These are phyloP conservation scores for Bombus haemorrhoidalis DNA, from an alignment of 1,140 invertebrate genomes.

Conservation along the genomic window DNA sequence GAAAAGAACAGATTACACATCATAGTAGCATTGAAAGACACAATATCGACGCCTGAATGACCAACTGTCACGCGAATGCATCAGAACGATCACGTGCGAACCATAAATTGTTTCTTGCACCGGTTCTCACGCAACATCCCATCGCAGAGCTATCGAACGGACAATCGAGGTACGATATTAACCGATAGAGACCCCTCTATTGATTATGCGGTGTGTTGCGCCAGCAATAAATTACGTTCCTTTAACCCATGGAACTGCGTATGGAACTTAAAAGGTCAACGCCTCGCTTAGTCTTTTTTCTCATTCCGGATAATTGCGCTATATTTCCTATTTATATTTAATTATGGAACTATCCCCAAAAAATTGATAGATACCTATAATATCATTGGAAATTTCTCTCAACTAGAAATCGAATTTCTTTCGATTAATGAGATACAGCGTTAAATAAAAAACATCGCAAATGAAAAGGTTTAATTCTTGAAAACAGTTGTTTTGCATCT, in stretches of 20 bases:
- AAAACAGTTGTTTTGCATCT: no score
- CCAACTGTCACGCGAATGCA: constrained; percentile 41
- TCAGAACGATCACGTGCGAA: constrained; percentile 31
- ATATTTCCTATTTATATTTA: not conserved
- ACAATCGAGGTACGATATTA: constrained; percentile 13
- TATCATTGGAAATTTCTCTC: no score
- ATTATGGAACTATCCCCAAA: no score
- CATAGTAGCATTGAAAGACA: not conserved
- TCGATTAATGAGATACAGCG: no score
- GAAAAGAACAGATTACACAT: not conserved
- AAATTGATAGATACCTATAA: no score
- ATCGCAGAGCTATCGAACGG: not conserved
- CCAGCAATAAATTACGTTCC: constrained; percentile 40
- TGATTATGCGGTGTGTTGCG: constrained; percentile 25
- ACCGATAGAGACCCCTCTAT: constrained; percentile 16
- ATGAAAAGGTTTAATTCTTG: no score
- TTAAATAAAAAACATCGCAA: no score
- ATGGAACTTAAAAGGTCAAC: not conserved
- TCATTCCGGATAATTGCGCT: not conserved
- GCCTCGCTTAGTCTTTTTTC: not conserved
- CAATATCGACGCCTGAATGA: not conserved
- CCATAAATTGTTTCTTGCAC: constrained; percentile 50
- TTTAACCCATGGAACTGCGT: constrained; percentile 5
- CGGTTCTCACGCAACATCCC: constrained; percentile 48
- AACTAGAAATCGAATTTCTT: no score